These are phyloP conservation scores for Scopus umbretta DNA, from an alignment of 2,113 vertebrate genomes.

Conservation along the genomic window DNA sequence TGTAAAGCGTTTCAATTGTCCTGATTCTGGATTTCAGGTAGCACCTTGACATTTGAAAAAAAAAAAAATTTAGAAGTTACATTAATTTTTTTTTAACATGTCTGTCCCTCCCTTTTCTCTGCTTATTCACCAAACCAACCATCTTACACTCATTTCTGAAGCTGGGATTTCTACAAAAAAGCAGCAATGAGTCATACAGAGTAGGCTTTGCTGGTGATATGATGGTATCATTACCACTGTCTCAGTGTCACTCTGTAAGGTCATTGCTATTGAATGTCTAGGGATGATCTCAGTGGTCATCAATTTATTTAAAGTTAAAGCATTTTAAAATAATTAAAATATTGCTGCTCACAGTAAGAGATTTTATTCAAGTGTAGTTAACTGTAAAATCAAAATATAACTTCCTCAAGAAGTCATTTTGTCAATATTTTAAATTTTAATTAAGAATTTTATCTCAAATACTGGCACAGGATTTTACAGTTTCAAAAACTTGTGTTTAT, in stretches of 20 bases:
- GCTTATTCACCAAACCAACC: background rate
- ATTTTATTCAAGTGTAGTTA: background rate
- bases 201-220: background rate
- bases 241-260: background rate
- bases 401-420: background rate
- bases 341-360: background rate
- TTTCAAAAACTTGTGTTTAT: background rate
- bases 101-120: background rate
- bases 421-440: background rate
- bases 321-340: conserved; percentile 11
- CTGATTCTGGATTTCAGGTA: background rate
- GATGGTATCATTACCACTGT: background rate
- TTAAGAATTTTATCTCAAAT: background rate
- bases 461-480: background rate
- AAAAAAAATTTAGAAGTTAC: background rate
- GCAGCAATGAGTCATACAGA: background rate
- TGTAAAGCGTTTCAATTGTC: background rate
- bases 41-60: background rate
- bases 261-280: background rate
- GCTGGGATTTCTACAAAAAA: background rate
- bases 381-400: background rate
- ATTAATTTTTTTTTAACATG: background rate
- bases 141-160: background rate
- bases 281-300: background rate
- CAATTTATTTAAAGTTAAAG: background rate